Conservation (phyloP, 2,888 invertebrate species). For the Lasioglossum vierecki region DNA sequence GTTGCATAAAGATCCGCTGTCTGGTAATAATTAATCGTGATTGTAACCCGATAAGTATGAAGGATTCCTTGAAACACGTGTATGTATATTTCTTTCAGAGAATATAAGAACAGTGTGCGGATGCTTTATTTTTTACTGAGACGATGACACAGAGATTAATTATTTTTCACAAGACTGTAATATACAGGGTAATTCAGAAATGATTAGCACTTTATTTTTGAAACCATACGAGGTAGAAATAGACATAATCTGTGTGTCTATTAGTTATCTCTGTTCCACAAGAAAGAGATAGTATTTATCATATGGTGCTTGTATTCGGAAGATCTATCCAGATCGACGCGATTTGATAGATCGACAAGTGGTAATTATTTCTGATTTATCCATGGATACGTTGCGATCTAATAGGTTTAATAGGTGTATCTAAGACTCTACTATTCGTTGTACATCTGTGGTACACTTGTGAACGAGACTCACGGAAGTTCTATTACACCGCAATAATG, state of each 20-base stretch:
- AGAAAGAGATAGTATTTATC: neutral
- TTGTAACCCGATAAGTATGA: slow-evolving; percentile 28
- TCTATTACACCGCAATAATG: neutral
- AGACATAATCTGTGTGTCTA: neutral
- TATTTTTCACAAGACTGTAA: slow-evolving; percentile 20
- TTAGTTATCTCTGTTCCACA: neutral
- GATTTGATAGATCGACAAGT: neutral
- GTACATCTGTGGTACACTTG: neutral
- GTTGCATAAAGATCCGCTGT: too few species aligned
- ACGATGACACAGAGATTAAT: slow-evolving; percentile 25
- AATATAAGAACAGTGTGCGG: neutral
- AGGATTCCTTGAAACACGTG: neutral
- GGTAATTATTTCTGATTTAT: neutral
- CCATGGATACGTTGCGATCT: too few species aligned
- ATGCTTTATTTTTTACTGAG: slow-evolving; percentile 48
- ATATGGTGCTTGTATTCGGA: neutral
- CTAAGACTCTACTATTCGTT: slow-evolving; percentile 24
- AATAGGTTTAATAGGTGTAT: neutral
- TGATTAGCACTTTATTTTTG: slow-evolving; percentile 10
- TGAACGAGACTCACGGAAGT: slow-evolving; percentile 7
- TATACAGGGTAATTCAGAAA: slow-evolving; percentile 9
- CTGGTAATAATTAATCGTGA: slow-evolving; percentile 33
- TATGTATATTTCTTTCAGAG: slow-evolving; percentile 29
- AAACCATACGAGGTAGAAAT: neutral
- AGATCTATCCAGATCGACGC: neutral